These are phyloP conservation scores for Parnassius mnemosyne DNA, from an alignment of 2,888 invertebrate species.

Conservation along the genomic window DNA sequence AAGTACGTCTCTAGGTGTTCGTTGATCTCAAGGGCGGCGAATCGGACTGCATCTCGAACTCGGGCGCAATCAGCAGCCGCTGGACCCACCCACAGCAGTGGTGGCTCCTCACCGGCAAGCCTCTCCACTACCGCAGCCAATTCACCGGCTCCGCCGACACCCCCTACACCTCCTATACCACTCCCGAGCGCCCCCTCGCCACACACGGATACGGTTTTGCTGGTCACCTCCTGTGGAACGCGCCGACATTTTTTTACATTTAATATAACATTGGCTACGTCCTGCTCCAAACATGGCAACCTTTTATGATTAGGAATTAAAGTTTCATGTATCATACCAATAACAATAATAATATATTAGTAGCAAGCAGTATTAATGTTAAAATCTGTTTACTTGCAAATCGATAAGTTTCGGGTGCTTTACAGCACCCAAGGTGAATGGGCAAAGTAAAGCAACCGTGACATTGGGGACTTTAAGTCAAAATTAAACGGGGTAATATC, in stretches of 20 bases:
- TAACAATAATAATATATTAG: too few species aligned
- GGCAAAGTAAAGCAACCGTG: too few species aligned
- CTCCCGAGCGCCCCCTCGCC: constrained; percentile 45
- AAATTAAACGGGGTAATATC: too few species aligned
- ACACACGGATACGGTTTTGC: constrained; percentile 82
- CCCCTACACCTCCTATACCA: constrained; percentile 21
- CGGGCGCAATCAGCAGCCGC: constrained; percentile 85
- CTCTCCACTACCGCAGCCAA: constrained; percentile 81
- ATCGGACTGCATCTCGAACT: constrained; percentile 91
- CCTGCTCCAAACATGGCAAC: too few species aligned
- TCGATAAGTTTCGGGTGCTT: too few species aligned
- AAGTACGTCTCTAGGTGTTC: constrained; percentile 97
- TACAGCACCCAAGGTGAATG: too few species aligned
- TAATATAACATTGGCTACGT: too few species aligned
- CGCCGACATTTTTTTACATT: background rate
- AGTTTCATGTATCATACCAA: too few species aligned
- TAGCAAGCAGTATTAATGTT: too few species aligned
- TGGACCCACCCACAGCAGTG: constrained; percentile 92
- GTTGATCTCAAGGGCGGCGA: constrained; percentile 94
- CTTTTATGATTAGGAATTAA: too few species aligned
- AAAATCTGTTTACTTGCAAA: too few species aligned
- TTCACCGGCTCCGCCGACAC: constrained; percentile 45
- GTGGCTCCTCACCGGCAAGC: constrained; percentile 86
- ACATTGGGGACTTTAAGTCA: too few species aligned
- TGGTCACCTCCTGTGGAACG: constrained; percentile 85